phyloP scores from a whole-genome alignment of 2,888 invertebrate species.

The Siphonodentalium dalli region DNA sequence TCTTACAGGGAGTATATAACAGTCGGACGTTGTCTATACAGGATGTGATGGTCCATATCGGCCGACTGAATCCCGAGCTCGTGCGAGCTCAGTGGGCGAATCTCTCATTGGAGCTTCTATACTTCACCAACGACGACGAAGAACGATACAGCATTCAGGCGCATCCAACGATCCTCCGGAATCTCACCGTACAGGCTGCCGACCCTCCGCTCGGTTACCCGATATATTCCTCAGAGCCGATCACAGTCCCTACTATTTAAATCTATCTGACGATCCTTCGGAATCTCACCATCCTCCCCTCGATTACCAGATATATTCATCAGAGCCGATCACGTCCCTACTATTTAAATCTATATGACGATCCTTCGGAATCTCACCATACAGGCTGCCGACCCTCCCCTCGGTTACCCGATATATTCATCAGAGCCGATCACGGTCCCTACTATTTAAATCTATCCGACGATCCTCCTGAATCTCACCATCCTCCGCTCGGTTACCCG shows the following conservation, averaged over 20 bases:
- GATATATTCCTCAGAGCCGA: slow-evolving; percentile 59
- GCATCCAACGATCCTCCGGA: slow-evolving; percentile 64
- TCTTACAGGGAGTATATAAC: slow-evolving; percentile 57
- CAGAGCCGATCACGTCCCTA: slow-evolving; percentile 51
- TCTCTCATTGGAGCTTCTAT: slow-evolving; percentile 66
- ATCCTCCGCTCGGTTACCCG: slow-evolving; percentile 67
- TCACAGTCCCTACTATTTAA: slow-evolving; percentile 50
- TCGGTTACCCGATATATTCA: slow-evolving; percentile 66
- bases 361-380: slow-evolving; percentile 66
- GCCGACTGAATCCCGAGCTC: slow-evolving; percentile 62
- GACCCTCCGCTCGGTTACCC: slow-evolving; percentile 67
- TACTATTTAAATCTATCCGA: slow-evolving; percentile 44
- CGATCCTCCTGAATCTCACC: no score
- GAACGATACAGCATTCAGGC: slow-evolving; percentile 68
- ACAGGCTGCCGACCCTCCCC: slow-evolving; percentile 67
- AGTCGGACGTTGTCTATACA: slow-evolving; percentile 63
- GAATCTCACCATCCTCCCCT: slow-evolving; percentile 67
- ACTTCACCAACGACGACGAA: slow-evolving; percentile 69
- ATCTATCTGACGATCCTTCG: neutral
- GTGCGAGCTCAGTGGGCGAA: slow-evolving; percentile 67
- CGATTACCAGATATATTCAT: slow-evolving; percentile 66
- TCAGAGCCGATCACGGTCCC: slow-evolving; percentile 54
- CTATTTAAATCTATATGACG: no score
- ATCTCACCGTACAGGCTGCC: slow-evolving; percentile 66
- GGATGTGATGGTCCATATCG: slow-evolving; percentile 56